Percentiles rank a stretch among this genome's conserved stretches.
phyloP scores from a whole-genome alignment of 2,797 vertebrate genomes.

The Phataginus tetradactyla region DNA sequence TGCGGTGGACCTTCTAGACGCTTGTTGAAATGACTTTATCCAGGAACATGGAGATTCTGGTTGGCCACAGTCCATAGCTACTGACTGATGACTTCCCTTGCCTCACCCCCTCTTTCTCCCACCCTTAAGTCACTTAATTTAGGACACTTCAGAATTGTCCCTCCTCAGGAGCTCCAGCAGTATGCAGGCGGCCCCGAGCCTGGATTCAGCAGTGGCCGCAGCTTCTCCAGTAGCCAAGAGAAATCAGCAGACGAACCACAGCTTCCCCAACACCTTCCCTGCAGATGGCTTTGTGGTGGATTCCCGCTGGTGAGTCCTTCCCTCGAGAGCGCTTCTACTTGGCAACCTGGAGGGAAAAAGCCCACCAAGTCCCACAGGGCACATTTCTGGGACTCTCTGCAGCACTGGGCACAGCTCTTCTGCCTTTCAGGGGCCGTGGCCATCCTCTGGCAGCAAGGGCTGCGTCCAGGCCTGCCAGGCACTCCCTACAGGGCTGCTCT shows the following conservation, averaged over 20 bases:
- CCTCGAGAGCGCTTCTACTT: neutral
- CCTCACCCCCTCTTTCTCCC: too few relatives aligned
- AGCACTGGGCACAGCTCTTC: rapidly evolving
- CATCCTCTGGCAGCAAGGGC: rapidly evolving
- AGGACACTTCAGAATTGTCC: too few relatives aligned
- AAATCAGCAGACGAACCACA: neutral
- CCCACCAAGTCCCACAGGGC: neutral
- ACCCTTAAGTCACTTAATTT: too few relatives aligned
- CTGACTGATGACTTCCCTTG: too few relatives aligned
- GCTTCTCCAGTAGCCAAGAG: neutral
- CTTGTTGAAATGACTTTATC: too few relatives aligned
- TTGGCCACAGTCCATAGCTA: too few relatives aligned
- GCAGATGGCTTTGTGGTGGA: neutral
- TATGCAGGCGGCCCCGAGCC: neutral
- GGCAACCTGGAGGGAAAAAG: neutral
- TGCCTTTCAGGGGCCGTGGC: neutral
- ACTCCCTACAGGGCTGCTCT: neutral
- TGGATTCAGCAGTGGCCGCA: neutral
- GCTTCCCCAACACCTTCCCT: rapidly evolving
- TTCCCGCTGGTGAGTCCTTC: neutral
- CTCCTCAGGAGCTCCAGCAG: too few relatives aligned
- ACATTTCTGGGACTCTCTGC: neutral
- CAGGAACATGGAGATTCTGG: too few relatives aligned
- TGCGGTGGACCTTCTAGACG: too few relatives aligned
- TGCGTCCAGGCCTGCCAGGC: rapidly evolving